These are phyloP conservation scores for Sesamia nonagrioides DNA, from an alignment of 1,140 invertebrate genomes.

Conservation along the genomic window DNA sequence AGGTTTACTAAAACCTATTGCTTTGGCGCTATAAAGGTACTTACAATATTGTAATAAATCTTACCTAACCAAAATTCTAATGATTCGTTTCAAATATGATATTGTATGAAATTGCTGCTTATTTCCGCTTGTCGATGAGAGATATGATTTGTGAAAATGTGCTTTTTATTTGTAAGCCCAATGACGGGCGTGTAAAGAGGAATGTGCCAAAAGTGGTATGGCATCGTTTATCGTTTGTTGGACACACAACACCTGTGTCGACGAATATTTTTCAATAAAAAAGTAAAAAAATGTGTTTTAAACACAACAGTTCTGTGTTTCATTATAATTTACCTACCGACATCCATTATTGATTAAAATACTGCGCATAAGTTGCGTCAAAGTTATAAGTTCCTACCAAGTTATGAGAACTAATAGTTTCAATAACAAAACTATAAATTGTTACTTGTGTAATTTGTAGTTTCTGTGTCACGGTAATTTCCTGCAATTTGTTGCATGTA, in stretches of 20 bases:
- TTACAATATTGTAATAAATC: not conserved
- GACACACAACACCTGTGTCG: constrained; percentile 78
- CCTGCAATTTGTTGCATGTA: no score
- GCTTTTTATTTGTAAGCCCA: constrained; percentile 48
- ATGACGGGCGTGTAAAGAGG: constrained; percentile 38
- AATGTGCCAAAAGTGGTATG: constrained; percentile 50
- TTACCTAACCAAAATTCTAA: not conserved
- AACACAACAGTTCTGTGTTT: constrained; percentile 81
- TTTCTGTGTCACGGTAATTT: no score
- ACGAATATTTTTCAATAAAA: constrained; percentile 84
- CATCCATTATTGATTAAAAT: not conserved
- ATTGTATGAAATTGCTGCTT: constrained; percentile 44
- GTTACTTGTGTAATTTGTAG: no score
- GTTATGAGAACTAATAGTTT: no score
- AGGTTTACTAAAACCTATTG: no score
- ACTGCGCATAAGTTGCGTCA: no score
- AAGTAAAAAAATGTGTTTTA: constrained; percentile 84
- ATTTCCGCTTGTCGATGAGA: constrained; percentile 40
- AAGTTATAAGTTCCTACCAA: no score
- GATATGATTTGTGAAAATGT: constrained; percentile 47
- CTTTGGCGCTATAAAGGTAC: not conserved
- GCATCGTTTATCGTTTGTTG: constrained; percentile 54
- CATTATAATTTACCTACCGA: not conserved
- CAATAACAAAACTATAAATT: no score
- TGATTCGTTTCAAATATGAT: constrained; percentile 32